Evolutionary conservation across 2,113 vertebrate species (phyloP).

Genomic region (Brevimyrus niger): DNA sequence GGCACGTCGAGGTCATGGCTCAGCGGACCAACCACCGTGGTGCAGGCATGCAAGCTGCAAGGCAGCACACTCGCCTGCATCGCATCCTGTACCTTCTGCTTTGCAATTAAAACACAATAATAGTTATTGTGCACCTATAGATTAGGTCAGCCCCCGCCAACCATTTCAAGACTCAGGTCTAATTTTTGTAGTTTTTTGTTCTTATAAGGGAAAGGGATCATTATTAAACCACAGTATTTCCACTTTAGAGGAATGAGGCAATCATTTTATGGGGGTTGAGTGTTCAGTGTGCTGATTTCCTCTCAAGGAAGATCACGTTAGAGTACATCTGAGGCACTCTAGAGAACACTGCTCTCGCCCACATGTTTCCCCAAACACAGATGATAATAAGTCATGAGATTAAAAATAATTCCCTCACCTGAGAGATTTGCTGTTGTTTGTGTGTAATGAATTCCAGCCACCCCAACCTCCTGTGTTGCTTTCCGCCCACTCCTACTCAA

Average conservation of each 20-base stretch:
- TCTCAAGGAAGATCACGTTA: background rate
- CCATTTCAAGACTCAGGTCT: background rate
- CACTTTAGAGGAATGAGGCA: background rate
- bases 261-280: background rate
- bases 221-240: background rate
- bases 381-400: conserved; percentile 57
- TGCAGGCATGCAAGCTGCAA: background rate
- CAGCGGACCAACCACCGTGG: background rate
- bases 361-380: conserved; percentile 45
- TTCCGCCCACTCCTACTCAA: conserved; percentile 49
- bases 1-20: background rate
- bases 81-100: background rate
- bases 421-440: conserved; percentile 67
- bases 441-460: conserved; percentile 68
- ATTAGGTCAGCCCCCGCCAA: background rate
- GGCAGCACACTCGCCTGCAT: background rate
- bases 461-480: conserved; percentile 46
- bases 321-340: conserved; percentile 46
- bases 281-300: conserved; percentile 6
- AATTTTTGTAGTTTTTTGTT: background rate
- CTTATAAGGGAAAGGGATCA: background rate
- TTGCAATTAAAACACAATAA: background rate
- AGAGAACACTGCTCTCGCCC: conserved; percentile 11
- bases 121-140: background rate
- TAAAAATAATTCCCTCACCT: conserved; percentile 59